Percentiles rank a stretch among this genome's conserved stretches.
Evolutionary conservation across 1,140 invertebrate genomes (phyloP).

Genomic region (Copidosoma floridanum): DNA sequence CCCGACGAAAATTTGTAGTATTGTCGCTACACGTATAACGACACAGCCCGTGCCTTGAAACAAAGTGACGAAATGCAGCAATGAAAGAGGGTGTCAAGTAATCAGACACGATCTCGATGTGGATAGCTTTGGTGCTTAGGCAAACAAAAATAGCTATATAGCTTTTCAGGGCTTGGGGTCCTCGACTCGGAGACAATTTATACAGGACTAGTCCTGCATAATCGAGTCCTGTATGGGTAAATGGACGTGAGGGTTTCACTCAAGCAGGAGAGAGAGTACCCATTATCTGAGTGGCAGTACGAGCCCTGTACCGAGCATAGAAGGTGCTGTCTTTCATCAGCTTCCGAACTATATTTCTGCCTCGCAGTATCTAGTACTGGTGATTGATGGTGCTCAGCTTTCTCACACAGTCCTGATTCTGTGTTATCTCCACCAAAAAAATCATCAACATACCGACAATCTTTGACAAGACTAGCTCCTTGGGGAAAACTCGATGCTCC

Average conservation of each 20-base stretch:
- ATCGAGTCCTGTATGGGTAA: neutral
- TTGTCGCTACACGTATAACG: neutral
- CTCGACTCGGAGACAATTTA: neutral
- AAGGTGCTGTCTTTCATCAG: neutral
- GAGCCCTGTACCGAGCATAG: neutral
- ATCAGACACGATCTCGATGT: neutral
- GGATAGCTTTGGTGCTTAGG: neutral
- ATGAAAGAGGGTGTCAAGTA: neutral
- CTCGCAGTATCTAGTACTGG: neutral
- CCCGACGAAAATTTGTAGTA: neutral
- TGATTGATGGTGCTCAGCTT: neutral
- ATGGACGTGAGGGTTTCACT: neutral
- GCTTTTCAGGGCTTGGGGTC: too few species aligned
- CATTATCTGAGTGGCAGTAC: too few species aligned
- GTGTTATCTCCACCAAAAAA: too few species aligned
- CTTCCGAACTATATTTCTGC: neutral
- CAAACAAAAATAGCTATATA: neutral
- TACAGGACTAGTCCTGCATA: neutral
- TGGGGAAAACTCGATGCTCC: too few species aligned
- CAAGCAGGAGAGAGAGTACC: neutral
- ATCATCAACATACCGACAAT: too few species aligned
- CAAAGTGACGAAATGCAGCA: neutral
- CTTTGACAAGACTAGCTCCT: too few species aligned
- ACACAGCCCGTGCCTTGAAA: neutral
- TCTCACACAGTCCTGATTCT: too few species aligned